Conservation (phyloP, 2,888 invertebrate species). For the Heliconius aoede region DNA sequence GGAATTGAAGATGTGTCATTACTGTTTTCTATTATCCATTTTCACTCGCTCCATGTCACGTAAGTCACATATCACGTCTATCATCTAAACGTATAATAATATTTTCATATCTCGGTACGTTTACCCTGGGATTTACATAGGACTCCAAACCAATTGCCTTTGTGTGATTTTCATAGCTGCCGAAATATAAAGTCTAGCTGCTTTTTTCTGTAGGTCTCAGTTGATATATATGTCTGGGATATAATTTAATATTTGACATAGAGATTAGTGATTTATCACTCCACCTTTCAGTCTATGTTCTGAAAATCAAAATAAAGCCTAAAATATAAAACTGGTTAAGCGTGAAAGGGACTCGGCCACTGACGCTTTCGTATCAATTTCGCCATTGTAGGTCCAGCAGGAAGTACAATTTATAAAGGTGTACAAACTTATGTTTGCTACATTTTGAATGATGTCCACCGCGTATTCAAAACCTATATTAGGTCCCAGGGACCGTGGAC, state of each 20-base stretch:
- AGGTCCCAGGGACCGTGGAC: too few relatives aligned
- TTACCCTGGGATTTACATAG: constrained; percentile 8
- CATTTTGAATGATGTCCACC: too few relatives aligned
- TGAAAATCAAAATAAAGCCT: too few relatives aligned
- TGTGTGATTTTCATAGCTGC: background rate
- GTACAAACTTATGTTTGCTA: too few relatives aligned
- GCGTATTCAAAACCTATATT: too few relatives aligned
- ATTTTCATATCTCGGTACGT: background rate
- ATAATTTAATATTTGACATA: background rate
- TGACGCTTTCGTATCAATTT: too few relatives aligned
- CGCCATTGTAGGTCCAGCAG: too few relatives aligned
- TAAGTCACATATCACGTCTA: constrained; percentile 4
- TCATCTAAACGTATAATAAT: constrained; percentile 12
- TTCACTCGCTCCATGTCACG: background rate
- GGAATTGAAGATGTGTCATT: background rate
- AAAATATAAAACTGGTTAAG: too few relatives aligned
- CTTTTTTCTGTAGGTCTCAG: background rate
- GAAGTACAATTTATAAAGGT: too few relatives aligned
- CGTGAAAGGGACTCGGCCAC: too few relatives aligned
- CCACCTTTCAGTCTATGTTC: too few relatives aligned
- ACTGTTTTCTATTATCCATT: background rate
- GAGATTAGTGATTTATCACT: too few relatives aligned
- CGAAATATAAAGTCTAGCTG: background rate
- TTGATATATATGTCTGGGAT: background rate
- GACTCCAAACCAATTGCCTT: constrained; percentile 4